Percentiles rank a stretch among this genome's conserved stretches.
These are phyloP conservation scores for Sialia sialis DNA, from an alignment of 2,113 vertebrate species.

Conservation along the genomic window DNA sequence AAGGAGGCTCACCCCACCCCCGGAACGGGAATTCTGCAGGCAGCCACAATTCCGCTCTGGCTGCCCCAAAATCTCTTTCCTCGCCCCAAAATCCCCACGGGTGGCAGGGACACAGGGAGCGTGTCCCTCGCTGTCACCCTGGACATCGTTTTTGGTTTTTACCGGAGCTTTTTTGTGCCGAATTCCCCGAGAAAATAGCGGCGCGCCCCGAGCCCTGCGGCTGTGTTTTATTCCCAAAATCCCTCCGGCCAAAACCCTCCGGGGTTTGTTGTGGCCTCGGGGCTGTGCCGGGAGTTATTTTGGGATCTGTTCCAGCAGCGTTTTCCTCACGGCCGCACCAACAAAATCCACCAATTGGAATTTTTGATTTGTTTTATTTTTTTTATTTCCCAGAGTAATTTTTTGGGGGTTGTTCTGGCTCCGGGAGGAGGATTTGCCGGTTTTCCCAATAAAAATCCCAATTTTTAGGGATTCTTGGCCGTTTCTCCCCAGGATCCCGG, in stretches of 20 bases:
- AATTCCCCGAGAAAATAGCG: neutral
- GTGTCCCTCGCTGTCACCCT: no score
- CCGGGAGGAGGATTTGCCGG: neutral
- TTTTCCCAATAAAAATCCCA: no score
- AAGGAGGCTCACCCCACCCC: accelerated
- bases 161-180: accelerated
- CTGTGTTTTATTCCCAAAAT: neutral
- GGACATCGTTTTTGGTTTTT: neutral
- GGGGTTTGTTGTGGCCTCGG: accelerated
- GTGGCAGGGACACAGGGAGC: no score
- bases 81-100: neutral
- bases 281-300: neutral
- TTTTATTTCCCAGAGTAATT: accelerated
- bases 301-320: neutral
- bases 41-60: accelerated
- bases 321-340: accelerated
- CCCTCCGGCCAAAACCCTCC: accelerated
- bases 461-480: neutral
- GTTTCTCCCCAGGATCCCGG: neutral
- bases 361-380: no score
- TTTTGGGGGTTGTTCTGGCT: neutral
- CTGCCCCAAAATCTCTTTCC: neutral
- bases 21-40: neutral
- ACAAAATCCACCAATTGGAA: accelerated
- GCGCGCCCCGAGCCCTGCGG: neutral